Evolutionary conservation across 1,140 invertebrate genomes (phyloP).

Genomic region (Lepidotrigona ventralis): DNA sequence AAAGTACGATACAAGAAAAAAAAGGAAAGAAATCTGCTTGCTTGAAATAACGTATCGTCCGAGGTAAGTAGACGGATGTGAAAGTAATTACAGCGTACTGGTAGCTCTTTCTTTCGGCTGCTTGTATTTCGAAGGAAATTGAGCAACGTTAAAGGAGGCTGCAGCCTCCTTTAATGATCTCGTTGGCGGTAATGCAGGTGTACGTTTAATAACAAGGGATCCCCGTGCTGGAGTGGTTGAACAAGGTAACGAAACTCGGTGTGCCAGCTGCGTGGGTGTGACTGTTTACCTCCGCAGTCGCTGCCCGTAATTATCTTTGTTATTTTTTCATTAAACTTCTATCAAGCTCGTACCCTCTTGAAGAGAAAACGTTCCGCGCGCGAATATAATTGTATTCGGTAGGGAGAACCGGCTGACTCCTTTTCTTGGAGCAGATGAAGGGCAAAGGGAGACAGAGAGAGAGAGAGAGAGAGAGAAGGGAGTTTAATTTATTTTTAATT

Average conservation of each 20-base stretch:
- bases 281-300: slow-evolving; percentile 50
- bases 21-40: neutral
- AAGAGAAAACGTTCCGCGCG: slow-evolving; percentile 35
- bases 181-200: slow-evolving; percentile 12
- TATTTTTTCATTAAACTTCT: slow-evolving; percentile 77
- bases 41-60: neutral
- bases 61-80: neutral
- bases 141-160: slow-evolving; percentile 16
- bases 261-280: slow-evolving; percentile 13
- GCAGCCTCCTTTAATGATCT: neutral
- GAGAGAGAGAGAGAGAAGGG: slow-evolving; percentile 30
- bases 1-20: neutral
- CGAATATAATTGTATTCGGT: slow-evolving; percentile 42
- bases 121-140: neutral
- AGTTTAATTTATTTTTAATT: slow-evolving; percentile 70
- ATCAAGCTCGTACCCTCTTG: slow-evolving; percentile 58
- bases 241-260: slow-evolving; percentile 35
- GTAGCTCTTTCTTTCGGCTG: too few relatives aligned
- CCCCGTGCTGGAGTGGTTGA: neutral
- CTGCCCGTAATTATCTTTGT: slow-evolving; percentile 69
- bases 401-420: neutral
- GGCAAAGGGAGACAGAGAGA: neutral
- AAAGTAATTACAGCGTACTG: neutral
- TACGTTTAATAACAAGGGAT: slow-evolving; percentile 36
- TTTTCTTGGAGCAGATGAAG: neutral